Percentiles rank a stretch among this genome's conserved stretches.
Evolutionary conservation across 1,140 invertebrate species (phyloP).

Genomic region (Caerostris darwini): DNA sequence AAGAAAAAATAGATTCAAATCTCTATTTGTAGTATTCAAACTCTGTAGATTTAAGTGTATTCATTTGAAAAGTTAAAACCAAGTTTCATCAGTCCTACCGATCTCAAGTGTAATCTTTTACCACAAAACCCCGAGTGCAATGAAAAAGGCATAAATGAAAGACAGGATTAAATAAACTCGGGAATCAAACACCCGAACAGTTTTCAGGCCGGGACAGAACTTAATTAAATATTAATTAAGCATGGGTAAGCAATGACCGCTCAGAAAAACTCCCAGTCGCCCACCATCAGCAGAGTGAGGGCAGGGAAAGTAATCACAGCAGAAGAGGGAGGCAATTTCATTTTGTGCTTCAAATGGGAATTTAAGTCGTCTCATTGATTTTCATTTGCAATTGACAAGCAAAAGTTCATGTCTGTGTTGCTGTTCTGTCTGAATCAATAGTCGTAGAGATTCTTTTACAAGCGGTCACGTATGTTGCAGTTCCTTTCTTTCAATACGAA

Average conservation of each 20-base stretch:
- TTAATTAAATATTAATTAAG: conserved; percentile 55
- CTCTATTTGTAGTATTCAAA: too few relatives aligned
- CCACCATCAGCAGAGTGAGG: not conserved
- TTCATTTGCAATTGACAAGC: conserved; percentile 74
- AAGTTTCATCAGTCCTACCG: not conserved
- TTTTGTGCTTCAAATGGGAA: conserved; percentile 65
- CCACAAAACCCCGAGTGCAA: not conserved
- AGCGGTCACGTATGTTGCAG: conserved; percentile 37
- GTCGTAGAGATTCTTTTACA: conserved; percentile 16
- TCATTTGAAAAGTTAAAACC: too few relatives aligned
- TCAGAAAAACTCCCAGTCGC: not conserved
- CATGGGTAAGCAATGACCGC: not conserved
- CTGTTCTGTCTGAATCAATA: conserved; percentile 64
- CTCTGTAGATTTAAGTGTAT: too few relatives aligned
- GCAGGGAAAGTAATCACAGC: conserved; percentile 15
- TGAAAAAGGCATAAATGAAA: not conserved
- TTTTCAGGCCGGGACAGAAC: not conserved
- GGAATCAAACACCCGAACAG: not conserved
- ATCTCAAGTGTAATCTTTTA: not conserved
- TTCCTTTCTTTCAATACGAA: conserved; percentile 34
- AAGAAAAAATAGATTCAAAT: too few relatives aligned
- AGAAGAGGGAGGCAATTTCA: conserved; percentile 59
- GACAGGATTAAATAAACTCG: not conserved
- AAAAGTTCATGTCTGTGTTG: conserved; percentile 70
- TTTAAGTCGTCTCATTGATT: conserved; percentile 75